Base-by-base conservation (phyloP, 2,888 invertebrate species). In the Heliconius ethilla region DNA sequence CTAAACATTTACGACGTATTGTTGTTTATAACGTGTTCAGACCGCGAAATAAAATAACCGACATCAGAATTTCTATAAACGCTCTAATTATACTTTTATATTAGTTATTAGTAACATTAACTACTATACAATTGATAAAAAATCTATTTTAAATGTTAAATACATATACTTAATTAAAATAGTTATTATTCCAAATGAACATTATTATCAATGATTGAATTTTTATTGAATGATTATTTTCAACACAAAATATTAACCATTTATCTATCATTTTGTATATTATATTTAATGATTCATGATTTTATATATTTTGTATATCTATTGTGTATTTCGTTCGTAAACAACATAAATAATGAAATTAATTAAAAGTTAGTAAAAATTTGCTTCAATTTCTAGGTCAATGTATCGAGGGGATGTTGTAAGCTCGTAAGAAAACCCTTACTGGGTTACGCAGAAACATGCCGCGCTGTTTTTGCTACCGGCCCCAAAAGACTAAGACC, bases 401-500 rank as follows among this genome's bases (percentile, higher is more conserved):
- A 83, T 79, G 90, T 91, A 13, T 94, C 95, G 2, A 86, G 91
- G 76, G 88, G 85, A 25, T 93, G 94, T 80, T 94, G 94, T 82
- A 88, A 86, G 63, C 74, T 95, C 25, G 93, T 95, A 70, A 84
- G 86, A 63, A 92, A 91, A 77, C 94, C 95, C 1, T 84, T 90
- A 40, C 84, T 96, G 78, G 95, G 95, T 76, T 96, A 96, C 85
- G 95, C 96, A 6, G 95, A 95, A 81, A 96, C 96, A 2, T 96
- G 96, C 79, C 94, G 95, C 84, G 91, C 94, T 15, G 94, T 95
- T 7, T 96, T 96, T 84, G 88, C 89, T 25, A 94, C 95, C 81
- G 96, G 96, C 29, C 96, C 96, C 1, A 90, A 91, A 81, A 84
- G 85, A 80, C 82, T 95, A 0, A 89, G 92, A 77, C 91, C 88